Percentiles rank a stretch among this genome's conserved stretches.
These are phyloP conservation scores for Eufriesea mexicana DNA, from an alignment of 1,140 invertebrate genomes.

Conservation along the genomic window DNA sequence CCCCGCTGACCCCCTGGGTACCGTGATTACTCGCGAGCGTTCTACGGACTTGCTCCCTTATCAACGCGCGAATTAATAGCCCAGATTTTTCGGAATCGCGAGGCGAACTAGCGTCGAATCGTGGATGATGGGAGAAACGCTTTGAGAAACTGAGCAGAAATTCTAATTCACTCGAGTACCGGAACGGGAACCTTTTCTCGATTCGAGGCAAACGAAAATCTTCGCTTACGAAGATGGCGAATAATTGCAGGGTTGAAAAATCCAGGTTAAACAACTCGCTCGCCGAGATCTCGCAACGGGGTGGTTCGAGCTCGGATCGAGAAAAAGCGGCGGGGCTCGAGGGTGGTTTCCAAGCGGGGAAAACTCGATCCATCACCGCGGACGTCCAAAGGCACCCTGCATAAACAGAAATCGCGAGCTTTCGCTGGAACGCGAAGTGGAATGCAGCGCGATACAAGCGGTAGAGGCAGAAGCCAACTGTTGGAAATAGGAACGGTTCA, in stretches of 20 bases:
- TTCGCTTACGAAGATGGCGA: neutral
- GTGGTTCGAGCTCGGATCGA: neutral
- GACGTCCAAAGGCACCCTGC: constrained; percentile 10
- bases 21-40: neutral
- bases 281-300: neutral
- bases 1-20: neutral
- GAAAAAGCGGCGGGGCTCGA: neutral
- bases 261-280: neutral
- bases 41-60: neutral
- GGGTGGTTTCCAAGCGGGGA: neutral
- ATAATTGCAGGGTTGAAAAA: neutral
- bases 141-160: too few species aligned
- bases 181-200: neutral
- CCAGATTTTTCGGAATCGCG: neutral
- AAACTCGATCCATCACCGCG: constrained; percentile 5
- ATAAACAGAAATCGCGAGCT: constrained; percentile 16
- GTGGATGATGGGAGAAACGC: too few species aligned
- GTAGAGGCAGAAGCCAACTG: constrained; percentile 31
- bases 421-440: constrained; percentile 5
- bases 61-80: neutral
- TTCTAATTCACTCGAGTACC: too few species aligned
- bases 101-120: neutral
- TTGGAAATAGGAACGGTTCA: constrained; percentile 61
- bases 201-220: neutral
- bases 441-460: constrained; percentile 10